A percentile compares a stretch with the other conserved stretches of the same genome.
phyloP scores from a whole-genome alignment of 2,797 vertebrate genomes.

The Protosalanx chinensis region DNA sequence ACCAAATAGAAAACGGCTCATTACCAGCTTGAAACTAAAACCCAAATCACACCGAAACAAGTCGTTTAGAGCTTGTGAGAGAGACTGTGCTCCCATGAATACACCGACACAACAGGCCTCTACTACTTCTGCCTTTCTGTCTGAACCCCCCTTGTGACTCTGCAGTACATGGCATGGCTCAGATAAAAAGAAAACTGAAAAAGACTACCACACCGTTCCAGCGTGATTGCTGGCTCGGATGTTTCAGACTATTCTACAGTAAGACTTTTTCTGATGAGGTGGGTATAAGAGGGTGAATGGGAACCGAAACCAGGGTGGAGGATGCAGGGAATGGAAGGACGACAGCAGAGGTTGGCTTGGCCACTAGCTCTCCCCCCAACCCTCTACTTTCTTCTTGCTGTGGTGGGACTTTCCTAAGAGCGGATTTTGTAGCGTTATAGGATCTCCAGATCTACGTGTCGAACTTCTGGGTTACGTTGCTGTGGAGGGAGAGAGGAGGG shows the following conservation, averaged over 20 bases:
- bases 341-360: constrained; percentile 34
- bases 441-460: constrained; percentile 97
- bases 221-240: constrained; percentile 11
- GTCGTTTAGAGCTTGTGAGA: background rate
- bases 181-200: constrained; percentile 16
- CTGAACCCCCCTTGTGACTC: constrained; percentile 9
- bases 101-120: constrained; percentile 3
- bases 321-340: constrained; percentile 33
- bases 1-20: constrained; percentile 10
- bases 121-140: constrained; percentile 7
- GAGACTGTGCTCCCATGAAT: too few species aligned
- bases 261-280: constrained; percentile 56
- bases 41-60: background rate
- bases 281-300: constrained; percentile 33
- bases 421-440: constrained; percentile 65
- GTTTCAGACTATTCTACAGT: constrained; percentile 39
- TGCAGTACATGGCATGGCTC: constrained; percentile 18
- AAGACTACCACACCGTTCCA: constrained; percentile 8
- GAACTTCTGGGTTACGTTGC: constrained; percentile 96
- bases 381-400: constrained; percentile 28
- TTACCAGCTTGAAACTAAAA: constrained; percentile 2
- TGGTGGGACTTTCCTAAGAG: constrained; percentile 21
- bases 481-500: constrained; percentile 53
- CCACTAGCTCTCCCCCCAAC: constrained; percentile 34
- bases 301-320: background rate